Evolutionary conservation across 2,888 invertebrate species (phyloP), one percentile per base, ranked within the genome.

Genomic region (Vandiemenella viatica): DNA sequence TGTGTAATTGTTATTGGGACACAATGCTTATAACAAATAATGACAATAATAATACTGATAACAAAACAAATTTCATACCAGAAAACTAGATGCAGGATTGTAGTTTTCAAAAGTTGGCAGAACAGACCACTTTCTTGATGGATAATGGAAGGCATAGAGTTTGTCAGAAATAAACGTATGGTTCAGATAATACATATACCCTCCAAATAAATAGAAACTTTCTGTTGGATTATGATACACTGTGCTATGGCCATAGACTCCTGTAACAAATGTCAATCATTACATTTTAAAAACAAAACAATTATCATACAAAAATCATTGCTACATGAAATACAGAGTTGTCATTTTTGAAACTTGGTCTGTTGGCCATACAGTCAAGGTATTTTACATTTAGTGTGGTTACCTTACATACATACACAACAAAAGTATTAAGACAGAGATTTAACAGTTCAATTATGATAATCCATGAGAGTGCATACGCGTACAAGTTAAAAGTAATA

Each of bases 141-240:
- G 79, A 61, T 79, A 75, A 64, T 88, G 83, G 41, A 91, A 71
- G 0, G 83, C 80, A 59, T 83, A 90, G 1, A 92, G 67, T 61
- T 80, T 81, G 59, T 82, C 81, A 0, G 88, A 86, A 38, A 84
- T 70, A 22, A 70, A 70, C n/a, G 80, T 79, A 48, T 72, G 67
- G 55, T 87, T 82, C 45, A 81, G 76, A 1, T 76, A 73, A 58
- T 83, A 87, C 3, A 82, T 68, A 57, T 85, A 80, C 5, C 95
- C 95, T 5, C 95, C 95, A 63, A 87, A 93, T 1, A 95, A 75
- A 60, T 92, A 95, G 50, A 95, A 74, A 58, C 86, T 83, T 57
- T 88, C 81, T 0, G 85, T 83, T 19, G 75, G 76, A 1, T 75
- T 67, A 59, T 93, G 88, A 63, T 87, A 92, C 0, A 92, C 87